These are phyloP conservation scores for Drosophila leonis DNA, from an alignment of 2,888 invertebrate species.

Conservation along the genomic window DNA sequence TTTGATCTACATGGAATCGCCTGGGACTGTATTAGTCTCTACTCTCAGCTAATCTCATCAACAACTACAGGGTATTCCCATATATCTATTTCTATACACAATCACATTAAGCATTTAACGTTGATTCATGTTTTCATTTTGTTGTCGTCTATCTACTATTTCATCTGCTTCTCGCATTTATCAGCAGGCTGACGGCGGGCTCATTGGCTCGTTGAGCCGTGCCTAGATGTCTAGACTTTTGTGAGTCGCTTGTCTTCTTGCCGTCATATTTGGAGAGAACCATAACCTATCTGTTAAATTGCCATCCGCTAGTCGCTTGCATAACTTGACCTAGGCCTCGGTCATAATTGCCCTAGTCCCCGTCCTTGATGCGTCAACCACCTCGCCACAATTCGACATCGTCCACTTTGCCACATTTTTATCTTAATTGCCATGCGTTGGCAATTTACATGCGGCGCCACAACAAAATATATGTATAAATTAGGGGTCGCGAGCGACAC, in stretches of 20 bases:
- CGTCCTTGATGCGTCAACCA: not conserved
- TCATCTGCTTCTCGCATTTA: slow-evolving; percentile 4
- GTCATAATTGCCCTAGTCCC: slow-evolving; percentile 31
- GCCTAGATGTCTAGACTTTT: slow-evolving; percentile 29
- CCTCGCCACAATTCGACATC: slow-evolving; percentile 1
- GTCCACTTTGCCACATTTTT: slow-evolving; percentile 55
- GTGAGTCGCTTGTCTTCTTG: slow-evolving; percentile 3
- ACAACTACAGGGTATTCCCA: not conserved
- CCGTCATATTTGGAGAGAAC: slow-evolving; percentile 13
- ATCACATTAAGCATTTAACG: slow-evolving; percentile 1
- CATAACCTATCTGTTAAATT: slow-evolving; percentile 1
- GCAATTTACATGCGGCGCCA: slow-evolving; percentile 56
- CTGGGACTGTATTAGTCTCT: not conserved
- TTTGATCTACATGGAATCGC: not conserved
- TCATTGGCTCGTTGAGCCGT: not conserved
- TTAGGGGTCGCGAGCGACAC: slow-evolving; percentile 1
- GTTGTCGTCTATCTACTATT: not conserved
- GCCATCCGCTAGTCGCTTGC: not conserved
- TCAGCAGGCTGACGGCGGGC: not conserved
- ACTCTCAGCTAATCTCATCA: not conserved
- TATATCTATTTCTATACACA: not conserved
- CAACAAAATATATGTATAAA: slow-evolving; percentile 35
- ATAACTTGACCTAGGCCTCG: slow-evolving; percentile 25
- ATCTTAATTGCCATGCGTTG: slow-evolving; percentile 69
- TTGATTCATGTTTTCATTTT: slow-evolving; percentile 11